A percentile compares a stretch with the other conserved stretches of the same genome.
These are phyloP conservation scores for Drosophila gunungcola DNA, from an alignment of 1,140 invertebrate genomes.

Conservation along the genomic window DNA sequence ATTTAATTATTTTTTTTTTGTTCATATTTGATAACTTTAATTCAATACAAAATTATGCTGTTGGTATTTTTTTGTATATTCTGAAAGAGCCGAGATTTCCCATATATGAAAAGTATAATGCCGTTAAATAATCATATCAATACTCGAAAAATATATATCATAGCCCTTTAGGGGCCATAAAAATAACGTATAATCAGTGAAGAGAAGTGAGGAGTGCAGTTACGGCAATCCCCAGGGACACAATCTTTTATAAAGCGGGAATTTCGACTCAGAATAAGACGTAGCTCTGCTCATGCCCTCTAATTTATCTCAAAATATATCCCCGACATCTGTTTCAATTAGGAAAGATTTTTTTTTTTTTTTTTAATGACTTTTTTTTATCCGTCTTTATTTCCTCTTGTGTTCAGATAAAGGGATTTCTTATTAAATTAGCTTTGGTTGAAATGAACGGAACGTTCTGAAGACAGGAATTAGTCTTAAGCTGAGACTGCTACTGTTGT, in stretches of 20 bases:
- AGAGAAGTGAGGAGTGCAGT: not conserved
- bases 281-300: not conserved
- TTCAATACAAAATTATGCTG: not conserved
- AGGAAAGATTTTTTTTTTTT: constrained; percentile 18
- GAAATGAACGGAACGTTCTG: constrained; percentile 35
- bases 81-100: not conserved
- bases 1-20: too few species aligned
- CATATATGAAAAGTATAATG: not conserved
- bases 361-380: not conserved
- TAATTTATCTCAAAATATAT: constrained; percentile 32
- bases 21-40: not conserved
- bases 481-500: not conserved
- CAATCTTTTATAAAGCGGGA: constrained; percentile 7
- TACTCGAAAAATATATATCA: constrained; percentile 6
- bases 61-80: not conserved
- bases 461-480: constrained; percentile 6
- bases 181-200: not conserved
- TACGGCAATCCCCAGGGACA: constrained; percentile 10
- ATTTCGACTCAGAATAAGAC: constrained; percentile 2
- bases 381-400: not conserved
- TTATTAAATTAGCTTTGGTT: not conserved
- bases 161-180: constrained; percentile 11
- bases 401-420: constrained; percentile 18
- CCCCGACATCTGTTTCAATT: constrained; percentile 43
- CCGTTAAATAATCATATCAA: constrained; percentile 3